Evolutionary conservation across 2,797 vertebrate genomes (phyloP), one percentile per base, ranked within the genome.

Genomic region (Phoebastria nigripes): DNA sequence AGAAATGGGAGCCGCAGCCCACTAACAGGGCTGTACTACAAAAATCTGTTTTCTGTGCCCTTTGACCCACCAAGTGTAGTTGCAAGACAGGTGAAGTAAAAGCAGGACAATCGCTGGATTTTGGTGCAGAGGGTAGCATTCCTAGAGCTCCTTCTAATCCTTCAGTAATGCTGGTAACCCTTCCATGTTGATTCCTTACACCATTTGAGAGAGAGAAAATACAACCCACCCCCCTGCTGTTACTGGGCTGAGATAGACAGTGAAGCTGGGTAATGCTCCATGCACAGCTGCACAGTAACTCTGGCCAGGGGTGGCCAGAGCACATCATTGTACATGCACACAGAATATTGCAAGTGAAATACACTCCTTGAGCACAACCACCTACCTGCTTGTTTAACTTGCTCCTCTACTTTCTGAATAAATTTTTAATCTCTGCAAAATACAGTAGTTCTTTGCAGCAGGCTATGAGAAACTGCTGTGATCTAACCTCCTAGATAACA

Each of bases 291-390:
- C 25, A 39, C 12, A 24, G 14, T 7, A 4, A 12, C 6, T 5
- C 5, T 7, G 26, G 22, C 35, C 41, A 7, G 12, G 25, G 28
- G 6, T 13, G 11, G 58, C n/a, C 49, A 12, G 8, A 56, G 42
- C 9, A 56, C 2, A 1, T 1, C 2, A 1, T 1, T 33, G 4
- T 24, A 44, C 29, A 41, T 5, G 1, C 15, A 16, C 25, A 10
- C 5, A 46, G 22, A 54, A 9, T 33, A 22, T 25, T 49, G 21
- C 42, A 12, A 37, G 9, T 28, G 37, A 56, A 87, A 72, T 8
- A 22, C 6, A 31, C 4, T 26, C 28, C 37, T 35, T 39, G 15
- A 35, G 16, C 31, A 25, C 49, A 47, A 35, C 20, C 4, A 19
- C 7, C 4, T 41, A 37, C 41, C 16, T 14, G 4, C 19, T 81